Base-by-base conservation (phyloP, 2,113 vertebrate species). In the Sorex araneus region DNA sequence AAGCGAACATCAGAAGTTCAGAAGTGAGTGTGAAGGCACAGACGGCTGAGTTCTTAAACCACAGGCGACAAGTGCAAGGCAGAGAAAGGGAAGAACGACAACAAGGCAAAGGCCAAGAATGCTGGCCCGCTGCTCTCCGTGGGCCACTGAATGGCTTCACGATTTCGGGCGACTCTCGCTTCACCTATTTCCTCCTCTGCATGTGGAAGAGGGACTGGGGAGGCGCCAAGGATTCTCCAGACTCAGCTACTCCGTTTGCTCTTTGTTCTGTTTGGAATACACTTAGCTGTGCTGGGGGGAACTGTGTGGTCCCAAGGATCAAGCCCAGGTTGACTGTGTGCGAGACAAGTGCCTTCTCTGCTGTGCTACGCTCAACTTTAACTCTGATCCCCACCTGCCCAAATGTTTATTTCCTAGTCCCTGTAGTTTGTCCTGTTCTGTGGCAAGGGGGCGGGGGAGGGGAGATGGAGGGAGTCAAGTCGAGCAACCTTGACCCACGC, bases 1-100 rank as follows among this genome's bases (percentile, higher is more conserved):
- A 66, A 75, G 32, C 60, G 77, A 47, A 93, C 28, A 78, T 3
- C 57, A 79, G 66, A n/a, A n/a, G n/a, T n/a, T n/a, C n/a, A n/a
- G n/a, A n/a, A n/a, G n/a, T n/a, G n/a, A n/a, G n/a, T n/a, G 23
- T 74, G 66, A 93, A 84, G n/a, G 34, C 23, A 69, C 12, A 91
- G 30, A 89, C 69, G 76, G 40, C 15, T 8, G 84, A 64, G 28
- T 64, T 67, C 63, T 76, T 69, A 92, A 63, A 89, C 54, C 47
- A 1, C 3, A 73, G 45, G 86, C 43, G 23, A 77, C 73, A 94
- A 91, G 36, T 78, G 45, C 66, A 82, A 28, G 77, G 5, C 18
- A 88, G 82, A 90, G 64, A 36, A 32, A 74, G 77, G 36, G 74
- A 4, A 43, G n/a, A 60, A 87, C 40, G n/a, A 77, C 6, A 67